These are phyloP conservation scores for Neolamprologus hecqui DNA, from an alignment of 2,113 vertebrate species.

Conservation along the genomic window DNA sequence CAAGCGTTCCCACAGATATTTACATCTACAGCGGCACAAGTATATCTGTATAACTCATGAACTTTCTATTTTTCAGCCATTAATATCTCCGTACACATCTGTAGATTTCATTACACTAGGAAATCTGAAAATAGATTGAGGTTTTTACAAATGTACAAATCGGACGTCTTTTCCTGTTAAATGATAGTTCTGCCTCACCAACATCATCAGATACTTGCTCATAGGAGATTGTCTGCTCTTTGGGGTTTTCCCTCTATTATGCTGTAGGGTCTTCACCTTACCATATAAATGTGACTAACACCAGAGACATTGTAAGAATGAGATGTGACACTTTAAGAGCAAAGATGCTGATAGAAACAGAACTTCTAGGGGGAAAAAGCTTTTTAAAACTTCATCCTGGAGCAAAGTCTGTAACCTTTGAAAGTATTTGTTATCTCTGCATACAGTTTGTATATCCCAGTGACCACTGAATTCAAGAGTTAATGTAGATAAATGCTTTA, in stretches of 20 bases:
- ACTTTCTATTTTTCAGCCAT: background rate
- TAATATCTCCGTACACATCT: background rate
- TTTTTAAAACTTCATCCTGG: background rate
- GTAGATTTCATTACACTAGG: background rate
- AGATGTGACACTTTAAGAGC: background rate
- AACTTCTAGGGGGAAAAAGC: background rate
- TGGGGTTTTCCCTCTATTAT: background rate
- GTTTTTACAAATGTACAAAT: background rate
- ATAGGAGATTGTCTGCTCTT: background rate
- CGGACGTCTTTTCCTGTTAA: background rate
- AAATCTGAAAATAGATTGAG: background rate
- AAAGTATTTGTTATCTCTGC: background rate
- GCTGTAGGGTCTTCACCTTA: background rate
- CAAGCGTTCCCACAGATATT: background rate
- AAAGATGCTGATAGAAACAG: background rate
- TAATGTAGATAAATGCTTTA: background rate
- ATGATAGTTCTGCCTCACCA: background rate
- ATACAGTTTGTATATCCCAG: background rate
- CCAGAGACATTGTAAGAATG: background rate
- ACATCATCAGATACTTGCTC: background rate
- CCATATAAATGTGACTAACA: background rate
- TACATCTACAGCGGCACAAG: background rate
- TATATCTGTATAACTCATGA: background rate
- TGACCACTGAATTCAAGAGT: background rate
- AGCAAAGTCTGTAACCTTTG: background rate